phyloP scores from a whole-genome alignment of 2,113 vertebrate genomes.

The Poecile atricapillus region DNA sequence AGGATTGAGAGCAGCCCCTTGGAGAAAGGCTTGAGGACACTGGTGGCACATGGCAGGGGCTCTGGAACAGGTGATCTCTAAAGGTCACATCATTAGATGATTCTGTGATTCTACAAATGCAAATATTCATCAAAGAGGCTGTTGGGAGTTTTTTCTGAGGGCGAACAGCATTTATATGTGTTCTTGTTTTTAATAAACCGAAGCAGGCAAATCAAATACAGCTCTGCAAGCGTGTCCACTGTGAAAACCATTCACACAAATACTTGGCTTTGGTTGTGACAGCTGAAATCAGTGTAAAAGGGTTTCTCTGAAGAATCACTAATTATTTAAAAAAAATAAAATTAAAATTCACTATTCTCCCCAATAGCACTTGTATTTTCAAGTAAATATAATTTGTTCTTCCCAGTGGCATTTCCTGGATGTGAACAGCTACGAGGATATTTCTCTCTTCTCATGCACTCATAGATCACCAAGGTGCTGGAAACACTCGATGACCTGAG shows the following conservation, averaged over 20 bases:
- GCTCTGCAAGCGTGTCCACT: background rate
- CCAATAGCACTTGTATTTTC: background rate
- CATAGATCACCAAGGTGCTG: background rate
- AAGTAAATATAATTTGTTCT: background rate
- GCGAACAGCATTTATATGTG: background rate
- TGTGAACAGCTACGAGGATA: background rate
- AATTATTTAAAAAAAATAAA: background rate
- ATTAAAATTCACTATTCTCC: background rate
- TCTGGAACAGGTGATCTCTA: background rate
- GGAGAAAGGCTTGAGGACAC: background rate
- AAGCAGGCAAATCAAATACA: background rate
- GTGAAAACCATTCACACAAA: background rate
- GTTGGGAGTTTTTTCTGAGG: background rate
- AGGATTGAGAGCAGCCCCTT: background rate
- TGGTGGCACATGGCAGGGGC: fast-evolving
- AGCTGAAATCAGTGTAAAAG: background rate
- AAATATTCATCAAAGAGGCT: background rate
- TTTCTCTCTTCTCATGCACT: conserved; percentile 18
- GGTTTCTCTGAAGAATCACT: background rate
- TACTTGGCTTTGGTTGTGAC: background rate
- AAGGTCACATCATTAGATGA: background rate
- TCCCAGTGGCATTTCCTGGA: conserved; percentile 22
- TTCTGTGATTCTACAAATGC: background rate
- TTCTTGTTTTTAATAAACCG: background rate
- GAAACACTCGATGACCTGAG: conserved; percentile 38